Evolutionary conservation across 2,797 vertebrate species (phyloP).

Genomic region (Megalops cyprinoides): DNA sequence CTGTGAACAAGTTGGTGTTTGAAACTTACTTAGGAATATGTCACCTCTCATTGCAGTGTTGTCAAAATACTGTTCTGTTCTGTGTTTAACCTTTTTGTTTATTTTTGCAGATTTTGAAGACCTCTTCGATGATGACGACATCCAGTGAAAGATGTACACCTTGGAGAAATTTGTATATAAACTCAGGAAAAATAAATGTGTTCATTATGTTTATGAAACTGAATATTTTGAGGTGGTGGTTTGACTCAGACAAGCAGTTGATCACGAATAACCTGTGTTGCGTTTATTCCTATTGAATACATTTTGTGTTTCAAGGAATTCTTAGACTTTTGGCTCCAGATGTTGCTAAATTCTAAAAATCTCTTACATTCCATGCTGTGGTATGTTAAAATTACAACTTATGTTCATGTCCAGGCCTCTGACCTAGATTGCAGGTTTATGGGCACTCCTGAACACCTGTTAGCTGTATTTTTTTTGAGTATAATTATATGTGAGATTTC

Average conservation of each 20-base stretch:
- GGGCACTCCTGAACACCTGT: constrained; percentile 71
- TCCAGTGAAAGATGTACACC: constrained; percentile 47
- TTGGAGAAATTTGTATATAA: constrained; percentile 12
- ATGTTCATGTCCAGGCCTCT: constrained; percentile 56
- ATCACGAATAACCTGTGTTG: constrained; percentile 53
- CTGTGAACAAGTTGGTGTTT: too few species aligned
- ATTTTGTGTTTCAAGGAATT: constrained; percentile 56
- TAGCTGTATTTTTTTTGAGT: constrained; percentile 44
- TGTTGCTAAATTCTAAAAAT: constrained; percentile 71
- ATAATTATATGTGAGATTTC: constrained; percentile 72
- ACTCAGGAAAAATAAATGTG: constrained; percentile 42
- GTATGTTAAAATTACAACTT: constrained; percentile 68
- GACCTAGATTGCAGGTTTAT: constrained; percentile 72
- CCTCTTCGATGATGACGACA: constrained; percentile 61
- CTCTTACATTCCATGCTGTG: constrained; percentile 64
- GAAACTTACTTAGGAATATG: background rate
- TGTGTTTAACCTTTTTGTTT: background rate
- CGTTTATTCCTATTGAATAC: constrained; percentile 50
- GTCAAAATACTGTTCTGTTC: too few species aligned
- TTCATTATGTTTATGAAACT: background rate
- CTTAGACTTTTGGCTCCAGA: constrained; percentile 64
- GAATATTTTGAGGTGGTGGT: constrained; percentile 28
- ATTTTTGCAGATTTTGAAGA: constrained; percentile 57
- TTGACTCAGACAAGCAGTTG: background rate
- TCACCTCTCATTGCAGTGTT: background rate